A percentile compares a stretch with the other conserved stretches of the same genome.
phyloP scores from a whole-genome alignment of 2,113 vertebrate genomes.

The Ictidomys tridecemlineatus region DNA sequence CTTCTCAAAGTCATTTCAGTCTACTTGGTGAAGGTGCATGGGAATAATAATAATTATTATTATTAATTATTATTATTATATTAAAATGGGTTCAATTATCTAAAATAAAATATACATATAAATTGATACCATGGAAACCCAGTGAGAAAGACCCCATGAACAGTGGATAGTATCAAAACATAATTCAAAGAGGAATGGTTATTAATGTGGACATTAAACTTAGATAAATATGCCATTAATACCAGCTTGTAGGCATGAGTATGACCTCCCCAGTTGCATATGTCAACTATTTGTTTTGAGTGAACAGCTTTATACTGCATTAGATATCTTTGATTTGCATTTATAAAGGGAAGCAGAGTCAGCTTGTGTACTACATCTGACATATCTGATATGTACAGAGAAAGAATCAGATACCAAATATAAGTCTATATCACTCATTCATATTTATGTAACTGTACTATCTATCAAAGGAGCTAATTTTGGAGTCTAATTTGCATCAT shows the following conservation, averaged over 20 bases:
- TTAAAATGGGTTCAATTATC: not conserved
- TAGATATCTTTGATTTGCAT: not conserved
- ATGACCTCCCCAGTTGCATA: not conserved
- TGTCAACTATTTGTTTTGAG: not conserved
- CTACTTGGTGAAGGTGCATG: not conserved
- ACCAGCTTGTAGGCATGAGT: not conserved
- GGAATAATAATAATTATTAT: not conserved
- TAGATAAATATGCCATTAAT: not conserved
- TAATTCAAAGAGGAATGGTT: not conserved
- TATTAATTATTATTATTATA: not conserved
- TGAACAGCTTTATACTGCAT: not conserved
- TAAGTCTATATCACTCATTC: not conserved
- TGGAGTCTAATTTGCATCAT: not conserved
- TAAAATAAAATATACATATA: conserved; percentile 9
- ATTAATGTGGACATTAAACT: not conserved
- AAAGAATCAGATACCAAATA: not conserved
- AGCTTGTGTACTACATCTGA: not conserved
- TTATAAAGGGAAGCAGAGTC: not conserved
- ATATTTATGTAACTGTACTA: not conserved
- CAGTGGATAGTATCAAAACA: not conserved
- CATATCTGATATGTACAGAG: not conserved
- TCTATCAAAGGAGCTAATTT: not conserved
- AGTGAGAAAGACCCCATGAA: not conserved
- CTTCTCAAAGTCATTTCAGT: not conserved
- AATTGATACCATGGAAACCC: not conserved